Base-by-base conservation (phyloP, 1,140 invertebrate species). In the Zaprionus vittiger region DNA sequence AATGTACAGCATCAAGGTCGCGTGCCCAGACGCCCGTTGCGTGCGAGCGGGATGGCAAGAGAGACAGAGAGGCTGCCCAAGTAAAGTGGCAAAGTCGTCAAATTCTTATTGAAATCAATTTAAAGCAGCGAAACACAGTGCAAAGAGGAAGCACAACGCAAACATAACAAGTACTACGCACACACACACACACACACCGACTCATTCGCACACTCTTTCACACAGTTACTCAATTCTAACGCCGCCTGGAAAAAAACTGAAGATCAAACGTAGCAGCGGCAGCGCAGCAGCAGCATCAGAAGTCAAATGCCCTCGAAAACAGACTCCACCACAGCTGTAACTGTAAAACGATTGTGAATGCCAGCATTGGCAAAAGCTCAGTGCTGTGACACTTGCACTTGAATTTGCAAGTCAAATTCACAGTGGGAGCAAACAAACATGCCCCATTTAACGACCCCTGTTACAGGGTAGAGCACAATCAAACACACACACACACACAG, bases 1-100 rank as follows among this genome's bases (percentile, higher is more conserved):
- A 89, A 89, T 89, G 85, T 90, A 84, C 85, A 89, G 73, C 81
- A 85, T 85, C 85, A 89, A 89, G 85, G 85, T 89, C 85, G 81
- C 67, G 73, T 52, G 73, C 74, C 76, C 75, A 83, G 79, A 69
- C 83, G 72, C 62, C 77, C 61, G 67, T 59, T 64, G 64, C 26
- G 37, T 28, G 52, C 17, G 15, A 57, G 49, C n/a, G 44, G 52
- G 20, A 28, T n/a, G 54, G 68, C n/a, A 44, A 55, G 15, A 17
- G 24, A 59, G 41, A 41, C 17, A 26, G 26, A 24, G 1, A 22
- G 70, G 28, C 44, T 49, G 57, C 24, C 44, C 70, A 73, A 68
- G 72, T 74, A 66, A 69, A 78, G 71, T 78, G 76, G 59, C 44
- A 44, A 65, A 77, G 69, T 84, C 78, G 71, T 70, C 86, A 83